A percentile compares a stretch with the other conserved stretches of the same genome.
phyloP scores from a whole-genome alignment of 1,140 invertebrate species.

The Pseudobourletiella spinata region DNA sequence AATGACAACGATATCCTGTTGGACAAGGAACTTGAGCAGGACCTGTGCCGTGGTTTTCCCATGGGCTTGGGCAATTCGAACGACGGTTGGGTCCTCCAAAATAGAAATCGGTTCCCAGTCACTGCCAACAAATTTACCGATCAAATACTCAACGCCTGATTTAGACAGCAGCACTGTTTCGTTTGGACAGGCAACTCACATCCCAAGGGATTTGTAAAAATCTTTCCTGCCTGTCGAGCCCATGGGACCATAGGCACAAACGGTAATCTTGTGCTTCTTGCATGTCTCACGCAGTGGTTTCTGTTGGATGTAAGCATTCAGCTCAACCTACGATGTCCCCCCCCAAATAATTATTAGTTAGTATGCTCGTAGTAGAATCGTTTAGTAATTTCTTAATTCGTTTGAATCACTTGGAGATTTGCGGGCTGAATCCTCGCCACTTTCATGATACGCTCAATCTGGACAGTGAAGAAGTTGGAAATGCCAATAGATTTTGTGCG shows the following conservation, averaged over 20 bases:
- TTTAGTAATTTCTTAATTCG: too few species aligned
- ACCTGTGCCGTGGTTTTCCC: constrained; percentile 67
- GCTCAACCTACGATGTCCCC: constrained; percentile 37
- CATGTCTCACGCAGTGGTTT: constrained; percentile 41
- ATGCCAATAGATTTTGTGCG: constrained; percentile 53
- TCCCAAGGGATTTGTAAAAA: neutral
- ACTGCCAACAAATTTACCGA: neutral
- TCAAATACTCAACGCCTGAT: neutral
- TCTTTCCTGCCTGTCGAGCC: constrained; percentile 52
- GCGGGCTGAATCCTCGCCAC: constrained; percentile 45
- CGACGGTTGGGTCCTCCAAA: constrained; percentile 56
- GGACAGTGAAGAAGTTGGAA: constrained; percentile 50
- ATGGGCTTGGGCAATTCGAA: constrained; percentile 57
- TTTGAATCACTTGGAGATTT: constrained; percentile 43
- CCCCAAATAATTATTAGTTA: constrained; percentile 21
- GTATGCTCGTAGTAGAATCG: constrained; percentile 40
- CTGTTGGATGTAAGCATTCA: constrained; percentile 46
- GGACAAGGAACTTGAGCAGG: constrained; percentile 62
- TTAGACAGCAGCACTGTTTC: neutral
- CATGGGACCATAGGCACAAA: constrained; percentile 76
- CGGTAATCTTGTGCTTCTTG: constrained; percentile 39
- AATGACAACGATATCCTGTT: constrained; percentile 63
- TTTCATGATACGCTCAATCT: constrained; percentile 46
- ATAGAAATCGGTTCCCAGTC: constrained; percentile 23
- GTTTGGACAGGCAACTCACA: neutral